Conservation (phyloP, 2,888 invertebrate species). For the Barypeithes pellucidus region DNA sequence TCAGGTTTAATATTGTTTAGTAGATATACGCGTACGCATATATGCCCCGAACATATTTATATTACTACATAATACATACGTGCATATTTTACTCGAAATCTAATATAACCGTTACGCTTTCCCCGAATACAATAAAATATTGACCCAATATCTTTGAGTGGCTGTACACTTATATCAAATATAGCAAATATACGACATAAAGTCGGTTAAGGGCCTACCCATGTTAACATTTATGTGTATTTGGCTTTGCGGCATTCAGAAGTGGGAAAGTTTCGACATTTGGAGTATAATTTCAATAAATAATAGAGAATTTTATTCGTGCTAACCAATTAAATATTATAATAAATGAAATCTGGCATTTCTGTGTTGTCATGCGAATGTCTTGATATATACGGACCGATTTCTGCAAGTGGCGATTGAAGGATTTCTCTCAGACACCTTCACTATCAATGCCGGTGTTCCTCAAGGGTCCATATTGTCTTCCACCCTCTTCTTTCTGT, state of each 20-base stretch:
- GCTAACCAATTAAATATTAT: too few relatives aligned
- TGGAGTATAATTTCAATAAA: constrained; percentile 8
- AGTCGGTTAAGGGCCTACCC: constrained; percentile 38
- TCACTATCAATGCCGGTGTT: too few relatives aligned
- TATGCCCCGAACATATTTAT: not conserved
- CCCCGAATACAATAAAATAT: constrained; percentile 24
- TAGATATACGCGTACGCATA: not conserved
- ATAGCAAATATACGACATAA: constrained; percentile 39
- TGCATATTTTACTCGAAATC: constrained; percentile 23
- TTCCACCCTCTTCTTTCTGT: too few relatives aligned
- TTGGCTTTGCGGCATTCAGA: constrained; percentile 26
- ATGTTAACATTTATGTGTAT: constrained; percentile 41
- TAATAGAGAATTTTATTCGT: too few relatives aligned
- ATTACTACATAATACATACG: not conserved
- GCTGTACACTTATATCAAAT: constrained; percentile 37
- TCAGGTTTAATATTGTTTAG: not conserved
- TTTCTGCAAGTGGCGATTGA: too few relatives aligned
- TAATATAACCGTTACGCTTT: constrained; percentile 19
- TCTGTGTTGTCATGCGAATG: too few relatives aligned
- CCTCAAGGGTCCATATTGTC: too few relatives aligned
- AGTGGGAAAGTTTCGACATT: constrained; percentile 6
- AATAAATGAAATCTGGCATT: too few relatives aligned
- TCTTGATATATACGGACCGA: too few relatives aligned
- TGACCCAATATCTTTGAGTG: constrained; percentile 38
- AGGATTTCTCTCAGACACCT: too few relatives aligned